Base-by-base conservation (phyloP, 2,113 vertebrate species). In the human region DNA sequence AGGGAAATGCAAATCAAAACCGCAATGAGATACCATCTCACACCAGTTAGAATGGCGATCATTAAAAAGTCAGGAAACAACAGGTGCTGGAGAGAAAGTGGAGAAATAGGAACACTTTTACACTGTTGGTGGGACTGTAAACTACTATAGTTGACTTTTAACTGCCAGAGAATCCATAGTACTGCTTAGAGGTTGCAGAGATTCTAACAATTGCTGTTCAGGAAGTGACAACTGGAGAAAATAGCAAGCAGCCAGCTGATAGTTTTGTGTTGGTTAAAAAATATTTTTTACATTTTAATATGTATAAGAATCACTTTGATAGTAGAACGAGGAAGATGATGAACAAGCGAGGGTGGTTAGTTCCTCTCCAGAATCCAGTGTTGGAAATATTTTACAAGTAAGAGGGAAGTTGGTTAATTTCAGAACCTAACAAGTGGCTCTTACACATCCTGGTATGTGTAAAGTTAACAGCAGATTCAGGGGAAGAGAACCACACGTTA, bases 161-260 rank as follows among this genome's bases (percentile, higher is more conserved):
- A 61, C 52, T 86, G 35, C 50, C 13, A 80, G 50, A 12, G 27
- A 72, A 8, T 87, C 52, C 8, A 17, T 50, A 59, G 4, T 92
- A 20, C 52, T 87, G 35, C 43, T 59, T 12, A 48, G 50, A 70
- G 59, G 40, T 50, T 91, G 11, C 8, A 90, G 50, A 87, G 82
- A 35, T 86, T 70, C 20, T 79, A 79, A 79, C 38, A 86, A 73
- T 72, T 86, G 64, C 43, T 35, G 61, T 87, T 87, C 45, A 52
- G n/a, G 59, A 92, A 92, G n/a, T 87, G 14, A 87, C 35, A 43
- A 64, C 45, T 95, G 40, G 32, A 80, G 90, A 35, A 92, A 92
- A 61, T 61, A 59, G 27, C 50, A 59, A 55, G 61, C 68, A 81
- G 75, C n/a, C 80, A 16, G 75, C 40, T 83, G 45, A 45, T 27